A percentile compares a stretch with the other conserved stretches of the same genome.
phyloP scores from a whole-genome alignment of 2,113 vertebrate species.

The Acrocephalus arundinaceus region DNA sequence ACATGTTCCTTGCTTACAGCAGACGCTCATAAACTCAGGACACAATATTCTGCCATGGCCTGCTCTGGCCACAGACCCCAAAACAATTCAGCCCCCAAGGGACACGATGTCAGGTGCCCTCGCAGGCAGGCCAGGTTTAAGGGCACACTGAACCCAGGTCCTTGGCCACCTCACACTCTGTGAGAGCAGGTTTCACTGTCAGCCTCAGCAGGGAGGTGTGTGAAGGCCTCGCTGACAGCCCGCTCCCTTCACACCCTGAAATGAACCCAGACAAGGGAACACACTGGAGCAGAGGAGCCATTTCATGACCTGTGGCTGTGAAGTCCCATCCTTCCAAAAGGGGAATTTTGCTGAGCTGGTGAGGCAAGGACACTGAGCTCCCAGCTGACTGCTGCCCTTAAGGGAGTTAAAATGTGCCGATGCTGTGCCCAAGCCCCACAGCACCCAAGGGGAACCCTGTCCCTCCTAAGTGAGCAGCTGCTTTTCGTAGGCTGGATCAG shows the following conservation, averaged over 20 bases:
- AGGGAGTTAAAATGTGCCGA: background rate
- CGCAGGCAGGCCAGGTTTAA: background rate
- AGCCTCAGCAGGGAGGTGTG: background rate
- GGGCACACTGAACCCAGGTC: fast-evolving
- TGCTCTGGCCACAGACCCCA: background rate
- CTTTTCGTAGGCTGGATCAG: fast-evolving
- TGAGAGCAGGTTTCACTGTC: background rate
- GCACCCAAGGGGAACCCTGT: background rate
- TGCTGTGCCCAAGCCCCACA: background rate
- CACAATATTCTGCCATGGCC: background rate
- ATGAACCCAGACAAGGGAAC: background rate
- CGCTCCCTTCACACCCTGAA: background rate
- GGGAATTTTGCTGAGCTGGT: background rate
- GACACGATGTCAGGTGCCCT: fast-evolving
- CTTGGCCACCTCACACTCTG: fast-evolving
- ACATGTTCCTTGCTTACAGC: background rate
- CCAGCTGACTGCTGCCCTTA: background rate
- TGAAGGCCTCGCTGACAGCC: background rate
- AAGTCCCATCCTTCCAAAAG: background rate
- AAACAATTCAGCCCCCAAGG: background rate
- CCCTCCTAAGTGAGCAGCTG: background rate
- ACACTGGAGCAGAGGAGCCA: background rate
- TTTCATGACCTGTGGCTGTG: background rate
- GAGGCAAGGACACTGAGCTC: background rate
- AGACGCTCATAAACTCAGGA: background rate